Evolutionary conservation across 2,113 vertebrate species (phyloP).

Genomic region (Eulacestoma nigropectus): DNA sequence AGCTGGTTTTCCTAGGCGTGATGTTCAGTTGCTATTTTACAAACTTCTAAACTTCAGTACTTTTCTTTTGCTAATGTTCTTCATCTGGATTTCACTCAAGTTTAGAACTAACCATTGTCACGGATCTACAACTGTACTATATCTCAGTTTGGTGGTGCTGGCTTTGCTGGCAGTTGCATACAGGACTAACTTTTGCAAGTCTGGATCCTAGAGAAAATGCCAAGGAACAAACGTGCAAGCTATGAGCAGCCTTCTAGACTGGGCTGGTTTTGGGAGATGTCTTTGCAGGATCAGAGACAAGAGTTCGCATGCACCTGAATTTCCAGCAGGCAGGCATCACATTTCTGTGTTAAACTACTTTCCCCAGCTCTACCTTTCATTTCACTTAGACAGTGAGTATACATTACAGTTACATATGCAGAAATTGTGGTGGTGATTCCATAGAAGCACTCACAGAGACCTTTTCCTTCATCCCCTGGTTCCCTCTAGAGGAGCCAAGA

Average conservation of each 20-base stretch:
- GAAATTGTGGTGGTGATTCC: neutral
- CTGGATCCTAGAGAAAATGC: neutral
- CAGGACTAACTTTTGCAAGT: neutral
- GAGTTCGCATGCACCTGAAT: neutral
- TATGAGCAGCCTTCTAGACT: neutral
- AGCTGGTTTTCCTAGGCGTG: neutral
- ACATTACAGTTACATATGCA: accelerated
- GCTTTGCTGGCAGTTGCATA: neutral
- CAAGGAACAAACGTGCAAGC: neutral
- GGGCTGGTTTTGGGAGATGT: neutral
- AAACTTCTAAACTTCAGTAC: neutral
- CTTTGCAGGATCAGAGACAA: neutral
- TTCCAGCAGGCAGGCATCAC: neutral
- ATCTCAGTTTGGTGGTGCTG: neutral
- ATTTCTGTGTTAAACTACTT: neutral
- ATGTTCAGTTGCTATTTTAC: neutral
- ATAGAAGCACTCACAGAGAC: neutral
- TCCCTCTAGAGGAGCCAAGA: neutral
- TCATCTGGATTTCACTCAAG: neutral
- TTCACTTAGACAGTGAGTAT: neutral
- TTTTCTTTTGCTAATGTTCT: neutral
- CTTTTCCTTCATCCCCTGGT: neutral
- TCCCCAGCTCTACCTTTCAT: neutral
- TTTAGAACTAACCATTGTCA: neutral
- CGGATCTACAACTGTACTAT: accelerated